A percentile compares a stretch with the other conserved stretches of the same genome.
Evolutionary conservation across 2,888 invertebrate genomes (phyloP).

Genomic region (Synergus itoensis): DNA sequence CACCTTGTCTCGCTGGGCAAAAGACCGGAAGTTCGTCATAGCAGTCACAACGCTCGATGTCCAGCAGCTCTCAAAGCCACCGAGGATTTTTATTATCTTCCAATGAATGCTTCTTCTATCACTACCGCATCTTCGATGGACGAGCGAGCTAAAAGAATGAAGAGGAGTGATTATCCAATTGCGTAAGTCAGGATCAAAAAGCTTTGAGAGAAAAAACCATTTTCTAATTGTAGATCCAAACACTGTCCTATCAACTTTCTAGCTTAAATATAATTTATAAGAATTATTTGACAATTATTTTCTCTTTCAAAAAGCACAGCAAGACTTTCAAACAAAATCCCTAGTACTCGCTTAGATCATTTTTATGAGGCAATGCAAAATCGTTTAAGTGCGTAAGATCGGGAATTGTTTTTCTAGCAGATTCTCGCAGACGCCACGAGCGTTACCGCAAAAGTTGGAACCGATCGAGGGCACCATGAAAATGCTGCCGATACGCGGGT

Average conservation of each 20-base stretch:
- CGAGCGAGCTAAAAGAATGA: conserved; percentile 56
- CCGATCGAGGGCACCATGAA: conserved; percentile 70
- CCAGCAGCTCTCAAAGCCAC: conserved; percentile 72
- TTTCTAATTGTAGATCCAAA: background rate
- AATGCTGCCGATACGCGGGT: conserved; percentile 70
- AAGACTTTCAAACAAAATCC: too few relatives aligned
- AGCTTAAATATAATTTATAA: too few relatives aligned
- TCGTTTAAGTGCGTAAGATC: conserved; percentile 50
- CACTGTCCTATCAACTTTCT: too few relatives aligned
- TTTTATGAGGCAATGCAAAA: background rate
- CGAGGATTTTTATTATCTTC: conserved; percentile 69
- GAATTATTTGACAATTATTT: too few relatives aligned
- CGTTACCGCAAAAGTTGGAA: conserved; percentile 73
- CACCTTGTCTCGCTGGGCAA: conserved; percentile 66
- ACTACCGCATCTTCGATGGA: conserved; percentile 59
- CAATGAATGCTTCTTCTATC: conserved; percentile 59
- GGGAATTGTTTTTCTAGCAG: conserved; percentile 69
- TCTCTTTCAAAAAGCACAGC: background rate
- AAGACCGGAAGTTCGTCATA: conserved; percentile 72
- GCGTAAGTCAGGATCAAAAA: conserved; percentile 57
- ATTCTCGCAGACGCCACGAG: conserved; percentile 65
- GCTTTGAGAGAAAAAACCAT: background rate
- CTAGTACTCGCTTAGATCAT: background rate
- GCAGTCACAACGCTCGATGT: conserved; percentile 70
- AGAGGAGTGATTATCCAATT: conserved; percentile 54